Evolutionary conservation across 1,140 invertebrate species (phyloP), one percentile per base, ranked within the genome.

Genomic region (Orussus abietinus): DNA sequence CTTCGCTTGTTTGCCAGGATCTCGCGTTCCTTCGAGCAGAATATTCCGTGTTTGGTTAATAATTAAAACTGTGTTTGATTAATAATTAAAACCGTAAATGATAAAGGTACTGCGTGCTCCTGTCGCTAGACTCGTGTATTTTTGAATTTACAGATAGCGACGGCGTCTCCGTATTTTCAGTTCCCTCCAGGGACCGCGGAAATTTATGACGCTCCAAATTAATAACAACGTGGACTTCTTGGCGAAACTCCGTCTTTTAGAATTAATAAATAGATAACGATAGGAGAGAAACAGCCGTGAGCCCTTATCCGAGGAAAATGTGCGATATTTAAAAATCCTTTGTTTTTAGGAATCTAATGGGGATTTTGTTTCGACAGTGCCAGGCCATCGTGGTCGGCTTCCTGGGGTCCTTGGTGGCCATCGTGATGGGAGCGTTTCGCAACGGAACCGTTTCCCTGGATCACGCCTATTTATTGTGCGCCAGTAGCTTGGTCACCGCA

Each of bases 311-410:
- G n/a, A n/a, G n/a, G n/a, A n/a, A 14, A 36, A 21, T 18, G 18
- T 18, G 15, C 7, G 9, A 21, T 31, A 30, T 40, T 30, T 4
- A 26, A 38, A 2, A 12, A 28, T 40, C 21, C 10, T 19, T 39
- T 33, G 11, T 31, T 19, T 42, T 14, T 5, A 25, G 28, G 18
- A 1, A 25, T 18, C 19, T 35, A 34, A 22, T 20, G 11, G 29
- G 3, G 14, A 15, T 25, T 19, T 22, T 33, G 13, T 38, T 45
- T 66, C 58, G 55, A 38, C 75, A 89, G 83, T 88, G 84, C 53
- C 90, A 93, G 69, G 88, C 88, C 11, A 89, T 88, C 55, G 86
- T 92, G 26, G 88, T 93, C 19, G 90, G 88, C 12, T 88, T 92
- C 65, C 68, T 92, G 32, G 89, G 86, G 25, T 87, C 88, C 1